Evolutionary conservation across 2,797 vertebrate genomes (phyloP).

Genomic region (Phaenicophaeus curvirostris): DNA sequence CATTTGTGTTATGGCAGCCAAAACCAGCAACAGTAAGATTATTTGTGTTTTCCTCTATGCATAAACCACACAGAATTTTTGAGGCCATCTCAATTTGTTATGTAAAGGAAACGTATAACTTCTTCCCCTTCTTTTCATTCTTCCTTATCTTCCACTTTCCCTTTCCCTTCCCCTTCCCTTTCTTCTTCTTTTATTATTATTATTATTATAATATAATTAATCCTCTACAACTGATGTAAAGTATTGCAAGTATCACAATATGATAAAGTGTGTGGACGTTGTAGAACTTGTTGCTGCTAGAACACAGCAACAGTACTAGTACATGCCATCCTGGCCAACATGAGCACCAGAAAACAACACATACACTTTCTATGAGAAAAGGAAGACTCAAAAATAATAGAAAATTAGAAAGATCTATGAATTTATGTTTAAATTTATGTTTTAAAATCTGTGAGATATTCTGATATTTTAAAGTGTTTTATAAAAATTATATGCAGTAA

Average conservation of each 20-base stretch:
- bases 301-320: background rate
- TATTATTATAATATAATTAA: background rate
- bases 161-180: no score
- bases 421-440: background rate
- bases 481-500: background rate
- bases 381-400: background rate
- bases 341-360: background rate
- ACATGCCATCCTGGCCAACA: background rate
- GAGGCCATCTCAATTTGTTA: fast-evolving
- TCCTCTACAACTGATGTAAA: background rate
- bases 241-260: background rate
- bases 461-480: background rate
- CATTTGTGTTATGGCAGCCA: background rate
- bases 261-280: background rate
- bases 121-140: background rate
- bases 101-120: fast-evolving
- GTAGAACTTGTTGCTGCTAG: background rate
- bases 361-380: background rate
- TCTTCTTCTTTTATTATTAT: no score
- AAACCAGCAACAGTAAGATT: background rate
- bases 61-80: background rate
- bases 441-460: background rate
- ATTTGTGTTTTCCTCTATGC: background rate
- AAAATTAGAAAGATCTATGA: fast-evolving
- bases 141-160: no score